Conservation (phyloP, 2,888 invertebrate species). For the Cataglyphis rosenhaueri region DNA sequence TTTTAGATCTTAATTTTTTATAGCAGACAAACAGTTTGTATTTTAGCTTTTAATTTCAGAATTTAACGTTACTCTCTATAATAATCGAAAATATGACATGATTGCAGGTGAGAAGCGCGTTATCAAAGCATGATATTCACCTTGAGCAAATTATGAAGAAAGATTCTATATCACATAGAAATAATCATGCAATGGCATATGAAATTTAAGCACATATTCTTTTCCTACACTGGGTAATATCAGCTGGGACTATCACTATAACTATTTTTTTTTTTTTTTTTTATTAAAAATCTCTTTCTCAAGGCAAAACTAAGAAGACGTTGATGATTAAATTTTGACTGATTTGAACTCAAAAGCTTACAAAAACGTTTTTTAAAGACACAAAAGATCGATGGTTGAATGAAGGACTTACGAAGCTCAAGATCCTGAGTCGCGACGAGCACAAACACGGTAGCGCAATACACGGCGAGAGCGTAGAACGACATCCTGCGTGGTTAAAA, state of each 20-base stretch:
- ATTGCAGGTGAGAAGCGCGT: too few relatives aligned
- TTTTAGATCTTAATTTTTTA: not conserved
- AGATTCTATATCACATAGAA: not conserved
- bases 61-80: not conserved
- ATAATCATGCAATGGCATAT: not conserved
- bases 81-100: not conserved
- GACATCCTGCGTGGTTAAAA: slow-evolving; percentile 80
- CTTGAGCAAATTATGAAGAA: not conserved
- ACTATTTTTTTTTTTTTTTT: not conserved
- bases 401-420: slow-evolving; percentile 68
- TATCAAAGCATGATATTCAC: not conserved
- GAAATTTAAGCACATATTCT: not conserved
- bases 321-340: not conserved
- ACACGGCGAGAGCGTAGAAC: slow-evolving; percentile 56
- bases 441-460: slow-evolving; percentile 65
- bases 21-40: not conserved
- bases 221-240: not conserved
- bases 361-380: not conserved
- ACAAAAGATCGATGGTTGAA: not conserved
- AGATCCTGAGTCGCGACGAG: slow-evolving; percentile 56
- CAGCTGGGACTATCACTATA: not conserved
- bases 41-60: not conserved
- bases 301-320: not conserved
- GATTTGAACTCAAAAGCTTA: not conserved
- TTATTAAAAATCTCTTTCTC: not conserved